Conservation (phyloP, 2,888 invertebrate species). For the Muschampia plurimacula region DNA sequence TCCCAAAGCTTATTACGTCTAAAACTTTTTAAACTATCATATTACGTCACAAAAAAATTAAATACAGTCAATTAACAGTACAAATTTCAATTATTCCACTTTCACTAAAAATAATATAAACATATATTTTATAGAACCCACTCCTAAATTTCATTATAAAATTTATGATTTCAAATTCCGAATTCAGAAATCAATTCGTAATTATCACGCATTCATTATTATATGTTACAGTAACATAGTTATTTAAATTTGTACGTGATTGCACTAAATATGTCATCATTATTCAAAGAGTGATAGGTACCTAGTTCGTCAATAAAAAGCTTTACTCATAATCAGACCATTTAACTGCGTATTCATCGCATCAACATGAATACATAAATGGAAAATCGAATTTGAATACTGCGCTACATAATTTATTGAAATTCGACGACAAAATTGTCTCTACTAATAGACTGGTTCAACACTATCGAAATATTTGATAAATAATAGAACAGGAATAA, state of each 20-base stretch:
- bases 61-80: no score
- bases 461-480: slow-evolving; percentile 50
- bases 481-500: slow-evolving; percentile 54
- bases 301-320: slow-evolving; percentile 39
- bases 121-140: slow-evolving; percentile 10
- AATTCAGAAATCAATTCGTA: slow-evolving; percentile 34
- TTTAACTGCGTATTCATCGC: slow-evolving; percentile 68
- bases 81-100: background rate
- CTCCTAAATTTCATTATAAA: slow-evolving; percentile 9
- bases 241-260: slow-evolving; percentile 39
- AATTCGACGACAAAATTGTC: slow-evolving; percentile 57
- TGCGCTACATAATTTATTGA: slow-evolving; percentile 65
- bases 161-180: slow-evolving; percentile 25
- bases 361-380: slow-evolving; percentile 71
- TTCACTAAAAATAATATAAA: background rate
- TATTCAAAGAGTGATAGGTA: slow-evolving; percentile 34
- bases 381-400: slow-evolving; percentile 74
- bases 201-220: slow-evolving; percentile 32
- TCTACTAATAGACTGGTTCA: slow-evolving; percentile 51
- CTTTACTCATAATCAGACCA: slow-evolving; percentile 58
- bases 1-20: no score
- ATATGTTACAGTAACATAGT: slow-evolving; percentile 34
- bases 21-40: no score
- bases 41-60: no score
- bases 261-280: slow-evolving; percentile 38